These are phyloP conservation scores for Heliornis fulica DNA, from an alignment of 2,113 vertebrate genomes.

Conservation along the genomic window DNA sequence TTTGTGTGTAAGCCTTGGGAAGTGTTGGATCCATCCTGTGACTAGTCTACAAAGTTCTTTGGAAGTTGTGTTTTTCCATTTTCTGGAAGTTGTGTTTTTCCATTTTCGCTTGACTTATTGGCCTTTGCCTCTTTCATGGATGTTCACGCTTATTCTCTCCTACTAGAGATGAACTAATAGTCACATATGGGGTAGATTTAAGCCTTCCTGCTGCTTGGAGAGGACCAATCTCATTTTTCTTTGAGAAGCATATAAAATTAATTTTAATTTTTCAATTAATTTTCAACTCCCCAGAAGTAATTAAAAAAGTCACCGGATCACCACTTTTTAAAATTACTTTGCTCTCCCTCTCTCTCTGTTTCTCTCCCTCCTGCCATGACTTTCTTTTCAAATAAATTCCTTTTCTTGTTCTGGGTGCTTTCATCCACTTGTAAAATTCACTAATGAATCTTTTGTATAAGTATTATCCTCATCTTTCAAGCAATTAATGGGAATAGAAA, in stretches of 20 bases:
- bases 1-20: background rate
- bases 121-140: background rate
- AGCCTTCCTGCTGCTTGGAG: background rate
- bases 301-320: background rate
- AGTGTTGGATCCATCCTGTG: background rate
- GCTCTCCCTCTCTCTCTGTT: background rate
- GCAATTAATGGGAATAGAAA: background rate
- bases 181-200: background rate
- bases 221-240: background rate
- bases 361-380: background rate
- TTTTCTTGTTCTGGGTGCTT: background rate
- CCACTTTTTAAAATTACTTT: background rate
- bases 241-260: background rate
- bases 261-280: too few relatives aligned
- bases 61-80: background rate
- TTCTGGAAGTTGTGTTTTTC: background rate
- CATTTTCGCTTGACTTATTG: background rate
- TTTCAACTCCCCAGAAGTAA: background rate
- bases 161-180: background rate
- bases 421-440: background rate
- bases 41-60: background rate
- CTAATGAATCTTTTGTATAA: background rate
- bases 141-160: background rate
- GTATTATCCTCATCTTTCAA: background rate
- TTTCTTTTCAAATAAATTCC: background rate